phyloP scores from a whole-genome alignment of 2,113 vertebrate genomes.

The Mesitornis unicolor region DNA sequence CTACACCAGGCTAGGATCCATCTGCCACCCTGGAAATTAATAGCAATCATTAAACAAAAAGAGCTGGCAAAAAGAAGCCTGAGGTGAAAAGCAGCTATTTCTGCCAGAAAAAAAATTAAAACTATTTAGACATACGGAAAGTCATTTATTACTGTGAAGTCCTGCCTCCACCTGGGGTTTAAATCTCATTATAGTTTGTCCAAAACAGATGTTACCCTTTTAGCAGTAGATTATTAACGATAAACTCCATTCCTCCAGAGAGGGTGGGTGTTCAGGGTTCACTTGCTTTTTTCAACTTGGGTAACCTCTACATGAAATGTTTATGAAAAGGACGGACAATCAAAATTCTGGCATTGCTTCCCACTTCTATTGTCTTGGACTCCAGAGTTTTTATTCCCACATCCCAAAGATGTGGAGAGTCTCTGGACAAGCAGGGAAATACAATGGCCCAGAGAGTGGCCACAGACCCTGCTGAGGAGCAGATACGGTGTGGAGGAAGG shows the following conservation, averaged over 20 bases:
- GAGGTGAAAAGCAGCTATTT: slow-evolving; percentile 66
- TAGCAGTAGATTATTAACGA: slow-evolving; percentile 75
- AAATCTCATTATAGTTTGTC: slow-evolving; percentile 78
- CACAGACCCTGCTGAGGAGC: background rate
- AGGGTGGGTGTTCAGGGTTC: slow-evolving; percentile 22
- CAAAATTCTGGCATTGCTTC: background rate
- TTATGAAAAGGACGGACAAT: background rate
- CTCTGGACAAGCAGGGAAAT: background rate
- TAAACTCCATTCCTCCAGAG: slow-evolving; percentile 70
- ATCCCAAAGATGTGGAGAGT: background rate
- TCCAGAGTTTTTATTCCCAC: background rate
- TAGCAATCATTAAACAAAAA: slow-evolving; percentile 77
- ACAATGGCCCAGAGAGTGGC: background rate
- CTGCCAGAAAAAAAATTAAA: slow-evolving; percentile 77
- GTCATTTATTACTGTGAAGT: slow-evolving; percentile 75
- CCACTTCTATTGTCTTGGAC: background rate
- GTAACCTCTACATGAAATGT: slow-evolving; percentile 25
- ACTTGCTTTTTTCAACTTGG: slow-evolving; percentile 31
- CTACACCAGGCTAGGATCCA: slow-evolving; percentile 56
- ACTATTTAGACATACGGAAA: slow-evolving; percentile 73
- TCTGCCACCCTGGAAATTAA: slow-evolving; percentile 75
- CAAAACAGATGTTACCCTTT: slow-evolving; percentile 81
- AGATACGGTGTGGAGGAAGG: background rate
- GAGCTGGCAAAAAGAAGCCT: slow-evolving; percentile 62
- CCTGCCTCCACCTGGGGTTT: slow-evolving; percentile 74